Conservation (phyloP, 2,888 invertebrate species). For the Eutolmus rufibarbis region DNA sequence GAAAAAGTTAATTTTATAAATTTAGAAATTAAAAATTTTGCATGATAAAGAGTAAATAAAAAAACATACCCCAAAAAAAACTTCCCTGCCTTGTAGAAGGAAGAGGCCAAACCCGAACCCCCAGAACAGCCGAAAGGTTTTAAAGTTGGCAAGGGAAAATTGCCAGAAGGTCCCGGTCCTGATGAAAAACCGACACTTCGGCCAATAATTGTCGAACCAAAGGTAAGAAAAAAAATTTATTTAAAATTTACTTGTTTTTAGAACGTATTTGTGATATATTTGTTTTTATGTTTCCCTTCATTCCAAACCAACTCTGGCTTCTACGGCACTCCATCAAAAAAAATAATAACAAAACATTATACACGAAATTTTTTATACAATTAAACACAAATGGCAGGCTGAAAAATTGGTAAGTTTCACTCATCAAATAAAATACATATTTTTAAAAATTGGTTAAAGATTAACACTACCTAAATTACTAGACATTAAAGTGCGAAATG, state of each 20-base stretch:
- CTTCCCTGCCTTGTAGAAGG: conserved; percentile 56
- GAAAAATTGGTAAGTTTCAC: conserved; percentile 19
- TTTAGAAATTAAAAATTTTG: not conserved
- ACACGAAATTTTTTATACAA: not conserved
- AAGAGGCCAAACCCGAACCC: conserved; percentile 51
- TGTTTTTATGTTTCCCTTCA: not conserved
- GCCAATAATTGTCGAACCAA: conserved; percentile 61
- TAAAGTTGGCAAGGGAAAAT: conserved; percentile 59
- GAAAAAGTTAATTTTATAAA: too few species aligned
- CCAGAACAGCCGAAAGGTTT: conserved; percentile 54
- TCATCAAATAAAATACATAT: not conserved
- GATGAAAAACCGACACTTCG: conserved; percentile 56
- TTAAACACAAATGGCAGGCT: not conserved
- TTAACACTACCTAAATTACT: not conserved
- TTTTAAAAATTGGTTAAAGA: not conserved
- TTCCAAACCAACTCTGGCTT: not conserved
- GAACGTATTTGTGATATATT: not conserved
- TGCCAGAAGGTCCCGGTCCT: conserved; percentile 54
- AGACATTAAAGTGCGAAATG: not conserved
- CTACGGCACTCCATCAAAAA: not conserved
- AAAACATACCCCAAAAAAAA: not conserved
- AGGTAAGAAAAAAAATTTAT: conserved; percentile 52
- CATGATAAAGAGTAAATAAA: not conserved
- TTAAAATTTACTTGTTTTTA: not conserved
- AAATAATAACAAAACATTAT: too few species aligned